Evolutionary conservation across 2,888 invertebrate genomes (phyloP).

Genomic region (Stenoptilia bipunctidactyla): DNA sequence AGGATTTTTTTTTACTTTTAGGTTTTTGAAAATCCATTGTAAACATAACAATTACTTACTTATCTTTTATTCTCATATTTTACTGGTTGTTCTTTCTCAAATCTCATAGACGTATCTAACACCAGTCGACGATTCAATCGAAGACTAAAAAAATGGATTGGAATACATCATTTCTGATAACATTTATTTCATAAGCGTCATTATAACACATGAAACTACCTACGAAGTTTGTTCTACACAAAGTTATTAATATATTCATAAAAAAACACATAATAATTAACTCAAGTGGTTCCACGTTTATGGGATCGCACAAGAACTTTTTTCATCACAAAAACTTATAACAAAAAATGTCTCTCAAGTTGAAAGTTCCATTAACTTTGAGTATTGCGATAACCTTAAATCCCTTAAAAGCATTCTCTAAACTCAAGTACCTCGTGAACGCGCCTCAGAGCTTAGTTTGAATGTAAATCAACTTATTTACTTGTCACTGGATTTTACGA

Average conservation of each 20-base stretch:
- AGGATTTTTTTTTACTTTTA: too few relatives aligned
- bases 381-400: slow-evolving; percentile 49
- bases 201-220: too few relatives aligned
- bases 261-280: slow-evolving; percentile 9
- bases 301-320: slow-evolving; percentile 26
- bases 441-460: slow-evolving; percentile 9
- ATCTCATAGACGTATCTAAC: too few relatives aligned
- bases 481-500: not conserved
- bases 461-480: slow-evolving; percentile 2
- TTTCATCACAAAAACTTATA: slow-evolving; percentile 23
- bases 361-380: slow-evolving; percentile 48
- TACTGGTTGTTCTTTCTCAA: too few relatives aligned
- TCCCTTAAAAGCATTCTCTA: slow-evolving; percentile 32
- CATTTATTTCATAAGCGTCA: too few relatives aligned
- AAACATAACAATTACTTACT: too few relatives aligned
- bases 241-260: slow-evolving; percentile 3
- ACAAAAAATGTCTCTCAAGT: slow-evolving; percentile 28
- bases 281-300: slow-evolving; percentile 37
- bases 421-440: slow-evolving; percentile 35
- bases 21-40: too few relatives aligned
- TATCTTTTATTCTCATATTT: too few relatives aligned
- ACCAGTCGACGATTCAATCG: too few relatives aligned
- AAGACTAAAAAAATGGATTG: too few relatives aligned
- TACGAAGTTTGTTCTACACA: not conserved
- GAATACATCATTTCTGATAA: too few relatives aligned